phyloP scores from a whole-genome alignment of 23 tunicate species.

The Halocynthia roretzi region DNA sequence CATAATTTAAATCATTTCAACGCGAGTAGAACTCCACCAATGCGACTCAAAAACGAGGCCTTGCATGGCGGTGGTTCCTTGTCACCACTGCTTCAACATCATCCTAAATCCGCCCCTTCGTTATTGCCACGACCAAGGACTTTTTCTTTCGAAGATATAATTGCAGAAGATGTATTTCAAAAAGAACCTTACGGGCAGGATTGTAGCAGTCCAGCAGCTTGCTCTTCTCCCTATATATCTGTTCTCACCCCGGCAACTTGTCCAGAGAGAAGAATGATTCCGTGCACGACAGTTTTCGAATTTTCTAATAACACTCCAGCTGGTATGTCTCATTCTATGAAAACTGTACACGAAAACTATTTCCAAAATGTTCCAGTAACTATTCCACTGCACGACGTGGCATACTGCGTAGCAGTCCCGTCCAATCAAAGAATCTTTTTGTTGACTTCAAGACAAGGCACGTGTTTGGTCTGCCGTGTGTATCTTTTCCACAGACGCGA shows the following conservation, averaged over 20 bases:
- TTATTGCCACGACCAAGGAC: not conserved
- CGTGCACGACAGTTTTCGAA: not conserved
- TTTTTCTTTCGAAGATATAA: not conserved
- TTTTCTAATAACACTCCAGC: not conserved
- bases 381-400: constrained; percentile 54
- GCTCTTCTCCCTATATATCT: not conserved
- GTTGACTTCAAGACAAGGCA: constrained; percentile 56
- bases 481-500: constrained; percentile 43
- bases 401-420: constrained; percentile 72
- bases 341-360: not conserved
- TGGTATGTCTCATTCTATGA: not conserved
- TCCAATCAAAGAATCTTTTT: constrained; percentile 41
- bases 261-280: not conserved
- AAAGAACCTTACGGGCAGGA: not conserved
- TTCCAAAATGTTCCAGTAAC: not conserved
- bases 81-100: no score
- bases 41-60: not conserved
- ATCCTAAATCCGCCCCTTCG: no score
- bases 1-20: not conserved
- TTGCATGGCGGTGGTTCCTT: not conserved
- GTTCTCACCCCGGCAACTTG: not conserved
- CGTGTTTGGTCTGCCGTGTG: constrained; percentile 43
- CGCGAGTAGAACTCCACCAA: not conserved
- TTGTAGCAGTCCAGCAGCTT: not conserved
- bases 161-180: not conserved